Evolutionary conservation across 2,113 vertebrate species (phyloP).

Genomic region (Aramus guarauna): DNA sequence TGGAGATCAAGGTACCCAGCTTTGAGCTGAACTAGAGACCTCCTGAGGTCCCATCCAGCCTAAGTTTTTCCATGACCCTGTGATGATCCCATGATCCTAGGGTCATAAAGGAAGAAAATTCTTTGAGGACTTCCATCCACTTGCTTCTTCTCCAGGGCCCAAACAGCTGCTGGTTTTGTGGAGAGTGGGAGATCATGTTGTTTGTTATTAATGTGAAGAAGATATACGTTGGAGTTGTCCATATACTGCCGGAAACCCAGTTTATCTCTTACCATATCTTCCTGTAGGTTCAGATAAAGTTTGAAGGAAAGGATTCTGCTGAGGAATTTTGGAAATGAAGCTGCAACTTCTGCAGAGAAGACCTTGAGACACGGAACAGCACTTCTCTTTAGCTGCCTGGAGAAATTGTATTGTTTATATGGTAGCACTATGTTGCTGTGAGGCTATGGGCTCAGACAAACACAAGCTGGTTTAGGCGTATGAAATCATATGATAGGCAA

Average conservation of each 20-base stretch:
- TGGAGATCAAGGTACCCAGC: rapidly evolving
- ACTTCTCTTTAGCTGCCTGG: neutral
- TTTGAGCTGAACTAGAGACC: neutral
- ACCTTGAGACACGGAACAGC: neutral
- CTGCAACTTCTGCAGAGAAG: neutral
- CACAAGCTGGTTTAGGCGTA: neutral
- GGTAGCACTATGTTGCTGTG: neutral
- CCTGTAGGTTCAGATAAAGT: neutral
- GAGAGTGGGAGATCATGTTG: too few species aligned
- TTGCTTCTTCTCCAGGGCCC: neutral
- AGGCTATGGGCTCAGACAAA: neutral
- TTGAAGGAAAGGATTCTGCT: neutral
- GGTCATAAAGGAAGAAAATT: neutral
- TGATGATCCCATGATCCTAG: neutral
- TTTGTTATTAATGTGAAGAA: neutral
- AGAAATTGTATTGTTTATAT: neutral
- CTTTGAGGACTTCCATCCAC: neutral
- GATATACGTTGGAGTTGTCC: neutral
- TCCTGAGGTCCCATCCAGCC: neutral
- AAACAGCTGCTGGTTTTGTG: neutral
- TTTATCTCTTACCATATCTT: neutral
- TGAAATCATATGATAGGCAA: neutral
- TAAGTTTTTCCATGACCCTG: neutral
- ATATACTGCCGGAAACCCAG: neutral
- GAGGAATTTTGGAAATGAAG: neutral